Evolutionary conservation across 2,888 invertebrate genomes (phyloP).

Genomic region (Melanophora roralis): DNA sequence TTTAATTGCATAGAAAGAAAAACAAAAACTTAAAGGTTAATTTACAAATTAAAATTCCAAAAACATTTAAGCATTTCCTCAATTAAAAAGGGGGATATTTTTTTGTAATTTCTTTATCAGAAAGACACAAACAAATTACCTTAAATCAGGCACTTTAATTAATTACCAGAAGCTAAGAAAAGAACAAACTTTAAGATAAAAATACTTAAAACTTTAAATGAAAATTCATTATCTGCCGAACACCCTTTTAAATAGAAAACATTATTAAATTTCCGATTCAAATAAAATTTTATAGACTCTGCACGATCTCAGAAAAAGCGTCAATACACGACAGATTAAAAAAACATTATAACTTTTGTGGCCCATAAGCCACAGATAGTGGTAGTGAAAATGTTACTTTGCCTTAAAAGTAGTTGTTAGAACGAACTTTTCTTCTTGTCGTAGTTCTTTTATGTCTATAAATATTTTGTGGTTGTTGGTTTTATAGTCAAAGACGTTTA

Average conservation of each 20-base stretch:
- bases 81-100: conserved; percentile 39
- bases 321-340: neutral
- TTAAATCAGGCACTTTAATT: neutral
- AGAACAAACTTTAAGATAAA: neutral
- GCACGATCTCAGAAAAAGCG: conserved; percentile 42
- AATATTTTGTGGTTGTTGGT: conserved; percentile 31
- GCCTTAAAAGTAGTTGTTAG: neutral
- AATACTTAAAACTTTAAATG: conserved; percentile 12
- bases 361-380: neutral
- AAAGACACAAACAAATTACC: conserved; percentile 7
- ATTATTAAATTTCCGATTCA: conserved; percentile 49
- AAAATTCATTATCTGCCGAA: conserved; percentile 47
- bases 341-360: neutral
- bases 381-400: neutral
- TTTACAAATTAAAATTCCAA: conserved; percentile 49
- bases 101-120: conserved; percentile 45
- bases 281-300: conserved; percentile 58
- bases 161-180: conserved; percentile 26
- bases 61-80: conserved; percentile 56
- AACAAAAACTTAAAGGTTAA: conserved; percentile 50
- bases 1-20: neutral
- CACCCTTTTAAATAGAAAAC: conserved; percentile 37
- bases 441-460: conserved; percentile 9
- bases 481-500: conserved; percentile 43
- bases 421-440: neutral